phyloP scores from a whole-genome alignment of 2,888 invertebrate genomes.

The Morpho deidamia region DNA sequence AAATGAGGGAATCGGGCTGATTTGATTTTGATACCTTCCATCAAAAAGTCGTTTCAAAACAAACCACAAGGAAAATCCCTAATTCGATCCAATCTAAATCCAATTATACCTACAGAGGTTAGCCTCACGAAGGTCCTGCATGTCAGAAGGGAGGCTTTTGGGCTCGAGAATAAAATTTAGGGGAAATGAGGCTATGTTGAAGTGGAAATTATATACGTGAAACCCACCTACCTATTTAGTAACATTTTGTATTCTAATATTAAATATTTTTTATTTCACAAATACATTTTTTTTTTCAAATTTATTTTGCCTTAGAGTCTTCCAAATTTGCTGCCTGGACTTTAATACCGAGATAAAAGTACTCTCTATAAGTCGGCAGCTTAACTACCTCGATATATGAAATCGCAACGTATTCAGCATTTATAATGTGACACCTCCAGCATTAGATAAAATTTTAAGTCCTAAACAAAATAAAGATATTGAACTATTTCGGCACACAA shows the following conservation, averaged over 20 bases:
- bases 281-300: too few species aligned
- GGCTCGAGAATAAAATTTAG: conserved; percentile 1
- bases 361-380: too few species aligned
- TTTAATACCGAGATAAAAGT: too few species aligned
- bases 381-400: too few species aligned
- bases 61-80: conserved; percentile 61
- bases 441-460: too few species aligned
- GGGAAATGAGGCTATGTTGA: conserved; percentile 1
- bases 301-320: too few species aligned
- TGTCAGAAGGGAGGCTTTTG: conserved; percentile 1
- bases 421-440: too few species aligned
- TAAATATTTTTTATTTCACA: too few species aligned
- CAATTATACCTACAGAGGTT: conserved; percentile 62
- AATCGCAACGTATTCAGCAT: too few species aligned
- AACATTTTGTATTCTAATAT: neutral
- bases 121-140: conserved; percentile 37
- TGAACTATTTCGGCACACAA: too few species aligned
- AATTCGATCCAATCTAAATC: conserved; percentile 73
- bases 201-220: conserved; percentile 5
- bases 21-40: conserved; percentile 65
- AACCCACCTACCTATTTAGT: neutral
- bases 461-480: too few species aligned
- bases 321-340: too few species aligned
- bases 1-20: conserved; percentile 21
- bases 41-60: conserved; percentile 72